Evolutionary conservation across 2,888 invertebrate genomes (phyloP), one percentile per base, ranked within the genome.

Genomic region (Coleophora flavipennella): DNA sequence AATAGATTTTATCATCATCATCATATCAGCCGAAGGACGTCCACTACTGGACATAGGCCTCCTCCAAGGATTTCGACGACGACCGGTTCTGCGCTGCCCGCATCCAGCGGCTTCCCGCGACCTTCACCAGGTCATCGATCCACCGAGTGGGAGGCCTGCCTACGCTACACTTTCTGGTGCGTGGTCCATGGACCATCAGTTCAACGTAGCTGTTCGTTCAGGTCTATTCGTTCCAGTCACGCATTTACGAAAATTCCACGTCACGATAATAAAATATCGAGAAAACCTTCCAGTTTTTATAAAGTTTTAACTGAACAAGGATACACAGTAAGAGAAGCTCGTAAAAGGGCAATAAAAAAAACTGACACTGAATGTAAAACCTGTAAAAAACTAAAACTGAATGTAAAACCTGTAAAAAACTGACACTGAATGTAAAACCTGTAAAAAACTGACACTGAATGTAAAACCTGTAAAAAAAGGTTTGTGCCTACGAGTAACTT

Each of bases 281-380:
- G 32, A 38, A 38, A 32, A 38, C 25, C 26, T 10, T 13, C 33
- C 11, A 32, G 38, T 33, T 38, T 32, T 32, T 38, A 38, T 32
- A 31, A 38, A 38, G 32, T 10, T 14, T 11, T 38, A 14, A 32
- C 26, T 38, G 31, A 31, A 38, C 32, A 38, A 38, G 32, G 32
- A 32, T 13, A 13, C n/a, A 32, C 32, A 32, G 32, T 12, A 32
- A 6, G 9, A 9, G 8, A 32, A 7, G 32, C 32, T 32, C 32
- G 32, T 32, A 32, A 32, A 32, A 32, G n/a, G 32, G 32, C 32
- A 3, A n/a, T n/a, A n/a, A 32, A 32, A 12, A 32, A 32, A 13
- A 32, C 32, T 12, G 32, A 32, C 32, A 35, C 35, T 26, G 35
- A 35, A 35, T 35, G 35, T 27, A 25, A n/a, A 35, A 35, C 35